A percentile compares a stretch with the other conserved stretches of the same genome.
These are phyloP conservation scores for Nothoprocta pentlandii DNA, from an alignment of 2,113 vertebrate genomes.

Conservation along the genomic window DNA sequence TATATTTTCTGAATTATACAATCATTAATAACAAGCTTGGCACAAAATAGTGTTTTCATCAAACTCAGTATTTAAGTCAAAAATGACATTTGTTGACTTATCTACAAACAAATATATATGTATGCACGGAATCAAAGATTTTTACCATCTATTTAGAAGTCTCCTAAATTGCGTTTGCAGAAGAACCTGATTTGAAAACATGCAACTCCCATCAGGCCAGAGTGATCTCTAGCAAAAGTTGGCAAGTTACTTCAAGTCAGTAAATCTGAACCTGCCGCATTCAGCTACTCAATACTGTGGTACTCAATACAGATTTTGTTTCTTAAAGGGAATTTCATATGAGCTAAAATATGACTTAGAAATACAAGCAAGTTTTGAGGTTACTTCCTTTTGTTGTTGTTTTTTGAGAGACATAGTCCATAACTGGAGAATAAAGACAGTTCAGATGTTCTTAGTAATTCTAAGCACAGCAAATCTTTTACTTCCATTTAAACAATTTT, in stretches of 20 bases:
- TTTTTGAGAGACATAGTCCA: not conserved
- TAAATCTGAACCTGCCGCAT: constrained; percentile 20
- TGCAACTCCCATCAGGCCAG: not conserved
- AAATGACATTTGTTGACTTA: constrained; percentile 48
- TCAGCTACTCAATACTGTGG: not conserved
- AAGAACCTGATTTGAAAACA: not conserved
- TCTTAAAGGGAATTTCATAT: not conserved
- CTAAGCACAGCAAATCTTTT: not conserved
- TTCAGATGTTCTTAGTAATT: not conserved
- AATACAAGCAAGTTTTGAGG: not conserved
- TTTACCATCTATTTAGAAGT: constrained; percentile 9
- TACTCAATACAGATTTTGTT: not conserved
- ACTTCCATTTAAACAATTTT: not conserved
- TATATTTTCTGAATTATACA: constrained; percentile 62
- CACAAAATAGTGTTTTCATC: constrained; percentile 55
- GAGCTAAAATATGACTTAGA: not conserved
- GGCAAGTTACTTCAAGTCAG: not conserved
- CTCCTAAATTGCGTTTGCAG: not conserved
- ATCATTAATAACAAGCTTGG: constrained; percentile 54
- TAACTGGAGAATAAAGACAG: not conserved
- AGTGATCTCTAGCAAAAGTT: not conserved
- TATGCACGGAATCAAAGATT: not conserved
- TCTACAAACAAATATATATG: not conserved
- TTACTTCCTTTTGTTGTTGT: not conserved
- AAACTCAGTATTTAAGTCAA: not conserved